Percentiles rank a stretch among this genome's conserved stretches.
phyloP scores from a whole-genome alignment of 1,140 invertebrate genomes.

The Adoxophyes honmai region DNA sequence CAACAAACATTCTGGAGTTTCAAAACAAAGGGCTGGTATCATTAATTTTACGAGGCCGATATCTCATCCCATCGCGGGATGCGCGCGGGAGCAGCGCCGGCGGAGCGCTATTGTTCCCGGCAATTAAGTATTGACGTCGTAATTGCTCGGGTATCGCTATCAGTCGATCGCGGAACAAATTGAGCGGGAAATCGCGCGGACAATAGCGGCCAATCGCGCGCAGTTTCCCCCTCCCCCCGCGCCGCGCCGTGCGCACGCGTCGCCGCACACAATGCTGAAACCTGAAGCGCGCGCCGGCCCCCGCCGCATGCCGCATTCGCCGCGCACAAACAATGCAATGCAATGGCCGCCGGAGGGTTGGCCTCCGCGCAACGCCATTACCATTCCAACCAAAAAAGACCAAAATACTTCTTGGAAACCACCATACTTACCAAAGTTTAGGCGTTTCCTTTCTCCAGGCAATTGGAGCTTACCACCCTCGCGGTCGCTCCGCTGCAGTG shows the following conservation, averaged over 20 bases:
- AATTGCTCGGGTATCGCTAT: conserved; percentile 43
- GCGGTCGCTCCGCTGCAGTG: neutral
- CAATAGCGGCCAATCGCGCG: conserved; percentile 36
- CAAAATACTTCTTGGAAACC: neutral
- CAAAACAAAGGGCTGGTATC: conserved; percentile 8
- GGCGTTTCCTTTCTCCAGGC: neutral
- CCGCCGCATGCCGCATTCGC: conserved; percentile 46
- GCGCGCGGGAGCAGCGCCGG: neutral
- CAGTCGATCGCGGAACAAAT: conserved; percentile 41
- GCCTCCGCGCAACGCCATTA: conserved; percentile 4
- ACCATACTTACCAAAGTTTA: no score
- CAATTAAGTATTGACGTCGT: conserved; percentile 44
- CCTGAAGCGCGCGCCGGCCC: conserved; percentile 37
- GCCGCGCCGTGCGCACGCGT: conserved; percentile 26
- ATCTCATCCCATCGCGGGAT: neutral
- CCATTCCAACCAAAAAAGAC: neutral
- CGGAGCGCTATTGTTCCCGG: conserved; percentile 9
- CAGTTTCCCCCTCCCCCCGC: neutral
- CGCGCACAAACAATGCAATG: conserved; percentile 21
- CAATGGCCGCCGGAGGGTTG: conserved; percentile 8
- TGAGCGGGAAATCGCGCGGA: conserved; percentile 43
- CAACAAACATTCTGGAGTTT: conserved; percentile 4
- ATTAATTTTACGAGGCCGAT: conserved; percentile 10
- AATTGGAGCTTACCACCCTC: neutral
- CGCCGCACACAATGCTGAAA: conserved; percentile 49